Evolutionary conservation across 92 coral and sea anemone genomes (phyloP).

Genomic region (Ricordea florida): DNA sequence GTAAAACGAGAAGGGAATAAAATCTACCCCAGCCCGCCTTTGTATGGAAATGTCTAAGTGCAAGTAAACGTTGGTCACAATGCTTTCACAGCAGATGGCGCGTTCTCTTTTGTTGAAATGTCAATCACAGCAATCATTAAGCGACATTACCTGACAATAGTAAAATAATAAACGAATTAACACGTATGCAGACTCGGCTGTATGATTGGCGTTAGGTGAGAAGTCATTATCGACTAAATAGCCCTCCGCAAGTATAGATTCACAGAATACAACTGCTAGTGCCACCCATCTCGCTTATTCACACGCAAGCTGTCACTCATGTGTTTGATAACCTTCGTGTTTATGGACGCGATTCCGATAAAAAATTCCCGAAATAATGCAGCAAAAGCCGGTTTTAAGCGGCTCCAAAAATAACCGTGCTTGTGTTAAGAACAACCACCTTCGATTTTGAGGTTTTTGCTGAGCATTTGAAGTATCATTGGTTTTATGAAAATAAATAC

Average conservation of each 20-base stretch:
- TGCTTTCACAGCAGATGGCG: constrained; percentile 89
- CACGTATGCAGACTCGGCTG: constrained; percentile 79
- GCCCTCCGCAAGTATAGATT: constrained; percentile 77
- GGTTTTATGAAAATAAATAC: neutral
- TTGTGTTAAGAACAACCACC: no score
- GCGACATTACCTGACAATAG: constrained; percentile 94
- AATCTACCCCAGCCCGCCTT: constrained; percentile 76
- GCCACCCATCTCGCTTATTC: constrained; percentile 66
- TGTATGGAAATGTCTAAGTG: constrained; percentile 93
- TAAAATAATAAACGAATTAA: constrained; percentile 95
- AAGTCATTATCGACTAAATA: constrained; percentile 90
- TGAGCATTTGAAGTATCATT: neutral
- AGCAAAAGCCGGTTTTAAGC: no score
- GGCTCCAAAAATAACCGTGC: no score
- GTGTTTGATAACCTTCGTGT: constrained; percentile 6
- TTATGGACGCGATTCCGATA: neutral
- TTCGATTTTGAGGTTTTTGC: neutral
- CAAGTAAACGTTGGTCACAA: constrained; percentile 87
- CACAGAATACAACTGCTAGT: constrained; percentile 67
- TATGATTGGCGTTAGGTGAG: constrained; percentile 91
- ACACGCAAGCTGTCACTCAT: constrained; percentile 74
- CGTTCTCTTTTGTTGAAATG: constrained; percentile 86
- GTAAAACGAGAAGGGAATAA: constrained; percentile 83
- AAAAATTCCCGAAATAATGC: no score
- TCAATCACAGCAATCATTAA: constrained; percentile 97